phyloP scores from a whole-genome alignment of 1,140 invertebrate genomes.

The Macrobrachium rosenbergii region DNA sequence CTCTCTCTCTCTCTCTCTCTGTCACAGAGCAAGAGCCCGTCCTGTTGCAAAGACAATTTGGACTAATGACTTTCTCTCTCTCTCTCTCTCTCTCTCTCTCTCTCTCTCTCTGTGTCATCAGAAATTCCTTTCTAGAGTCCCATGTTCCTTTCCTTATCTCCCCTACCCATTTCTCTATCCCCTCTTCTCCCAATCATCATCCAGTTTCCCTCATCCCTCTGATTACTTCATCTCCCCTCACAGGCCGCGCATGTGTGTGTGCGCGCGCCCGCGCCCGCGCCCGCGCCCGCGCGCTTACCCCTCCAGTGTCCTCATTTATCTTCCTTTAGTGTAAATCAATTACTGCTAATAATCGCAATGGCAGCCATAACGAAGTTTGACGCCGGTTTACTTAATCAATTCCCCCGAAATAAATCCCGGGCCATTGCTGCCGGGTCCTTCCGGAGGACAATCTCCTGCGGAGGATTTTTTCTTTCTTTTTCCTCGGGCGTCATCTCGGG shows the following conservation, averaged over 20 bases:
- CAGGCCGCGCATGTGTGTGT: no score
- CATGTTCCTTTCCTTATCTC: background rate
- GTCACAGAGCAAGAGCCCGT: no score
- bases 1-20: no score
- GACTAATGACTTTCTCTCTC: background rate
- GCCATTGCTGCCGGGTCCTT: background rate
- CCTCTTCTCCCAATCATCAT: background rate
- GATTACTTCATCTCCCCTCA: slow-evolving; percentile 14
- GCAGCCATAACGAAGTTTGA: no score
- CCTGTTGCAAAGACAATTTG: no score
- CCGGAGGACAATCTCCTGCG: no score
- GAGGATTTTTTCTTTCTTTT: no score
- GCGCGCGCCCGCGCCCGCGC: no score
- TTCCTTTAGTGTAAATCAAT: slow-evolving; percentile 38
- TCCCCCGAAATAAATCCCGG: background rate
- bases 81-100: background rate
- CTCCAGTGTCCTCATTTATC: slow-evolving; percentile 21
- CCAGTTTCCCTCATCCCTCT: background rate
- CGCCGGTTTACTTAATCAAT: background rate
- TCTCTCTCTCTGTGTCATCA: background rate
- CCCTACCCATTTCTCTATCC: background rate
- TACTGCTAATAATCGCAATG: slow-evolving; percentile 17
- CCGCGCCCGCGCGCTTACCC: background rate
- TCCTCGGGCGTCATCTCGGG: no score
- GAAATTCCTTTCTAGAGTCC: background rate